Conservation (phyloP, 2,888 invertebrate species). For the Fragum fragum region DNA sequence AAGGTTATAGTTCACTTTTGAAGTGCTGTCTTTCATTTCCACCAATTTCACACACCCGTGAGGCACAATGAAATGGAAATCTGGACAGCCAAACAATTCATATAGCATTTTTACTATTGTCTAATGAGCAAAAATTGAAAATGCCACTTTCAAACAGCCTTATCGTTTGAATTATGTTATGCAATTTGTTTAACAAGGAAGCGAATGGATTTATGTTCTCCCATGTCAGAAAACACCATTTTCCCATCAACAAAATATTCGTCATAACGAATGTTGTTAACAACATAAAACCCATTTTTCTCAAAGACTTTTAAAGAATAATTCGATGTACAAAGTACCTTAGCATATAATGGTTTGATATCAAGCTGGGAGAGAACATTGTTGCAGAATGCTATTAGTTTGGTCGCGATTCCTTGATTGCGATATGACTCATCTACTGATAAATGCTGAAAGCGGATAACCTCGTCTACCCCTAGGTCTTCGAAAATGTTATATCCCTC, state of each 20-base stretch:
- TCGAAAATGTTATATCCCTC: not conserved
- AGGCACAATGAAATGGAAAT: no score
- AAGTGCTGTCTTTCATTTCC: no score
- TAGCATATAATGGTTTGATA: not conserved
- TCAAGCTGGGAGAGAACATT: not conserved
- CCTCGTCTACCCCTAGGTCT: not conserved
- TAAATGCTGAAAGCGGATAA: slow-evolving; percentile 1
- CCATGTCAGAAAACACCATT: not conserved
- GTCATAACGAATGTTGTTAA: not conserved
- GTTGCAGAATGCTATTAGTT: not conserved
- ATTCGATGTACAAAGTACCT: not conserved
- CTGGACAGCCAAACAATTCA: no score
- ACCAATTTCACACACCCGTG: no score
- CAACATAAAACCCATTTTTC: not conserved
- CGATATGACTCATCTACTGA: not conserved
- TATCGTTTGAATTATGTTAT: no score
- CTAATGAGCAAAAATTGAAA: no score
- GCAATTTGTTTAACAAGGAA: not conserved
- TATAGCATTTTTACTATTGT: no score
- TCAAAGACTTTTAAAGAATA: not conserved
- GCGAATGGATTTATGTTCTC: not conserved
- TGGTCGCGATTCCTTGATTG: not conserved
- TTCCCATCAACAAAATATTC: not conserved
- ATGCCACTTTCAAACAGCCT: no score
- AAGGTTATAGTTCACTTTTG: no score